phyloP scores from a whole-genome alignment of 2,113 vertebrate species.

The Cottus gobio region DNA sequence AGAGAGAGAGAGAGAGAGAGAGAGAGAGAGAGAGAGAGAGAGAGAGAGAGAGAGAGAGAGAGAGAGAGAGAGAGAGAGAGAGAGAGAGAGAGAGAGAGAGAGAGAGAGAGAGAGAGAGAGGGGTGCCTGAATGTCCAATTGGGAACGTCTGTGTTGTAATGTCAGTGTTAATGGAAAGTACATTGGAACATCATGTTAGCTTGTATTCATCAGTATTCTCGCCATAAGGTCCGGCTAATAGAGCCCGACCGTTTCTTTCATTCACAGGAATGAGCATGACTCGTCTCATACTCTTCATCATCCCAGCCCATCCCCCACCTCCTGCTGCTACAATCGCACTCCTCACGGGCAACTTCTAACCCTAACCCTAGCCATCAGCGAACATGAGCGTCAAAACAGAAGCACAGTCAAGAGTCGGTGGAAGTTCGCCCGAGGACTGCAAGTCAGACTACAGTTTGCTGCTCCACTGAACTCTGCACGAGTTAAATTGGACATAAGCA shows the following conservation, averaged over 20 bases:
- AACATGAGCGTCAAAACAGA: conserved; percentile 58
- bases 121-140: conserved; percentile 28
- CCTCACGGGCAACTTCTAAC: conserved; percentile 49
- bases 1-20: too few species aligned
- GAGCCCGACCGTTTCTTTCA: conserved; percentile 51
- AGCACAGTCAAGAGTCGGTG: background rate
- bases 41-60: conserved; percentile 13
- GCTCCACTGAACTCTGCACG: conserved; percentile 25
- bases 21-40: too few species aligned
- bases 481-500: background rate
- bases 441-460: conserved; percentile 32
- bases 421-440: conserved; percentile 25
- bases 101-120: background rate
- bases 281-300: conserved; percentile 23
- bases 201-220: conserved; percentile 36
- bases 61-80: too few species aligned
- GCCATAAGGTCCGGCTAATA: conserved; percentile 43
- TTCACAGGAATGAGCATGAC: conserved; percentile 58
- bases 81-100: too few species aligned
- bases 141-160: background rate
- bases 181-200: conserved; percentile 20
- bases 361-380: conserved; percentile 54
- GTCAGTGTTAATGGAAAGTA: conserved; percentile 17
- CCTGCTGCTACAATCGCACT: conserved; percentile 29
- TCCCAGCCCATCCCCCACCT: conserved; percentile 67